Conservation (phyloP, 2,888 invertebrate species). For the Axea sp. region DNA sequence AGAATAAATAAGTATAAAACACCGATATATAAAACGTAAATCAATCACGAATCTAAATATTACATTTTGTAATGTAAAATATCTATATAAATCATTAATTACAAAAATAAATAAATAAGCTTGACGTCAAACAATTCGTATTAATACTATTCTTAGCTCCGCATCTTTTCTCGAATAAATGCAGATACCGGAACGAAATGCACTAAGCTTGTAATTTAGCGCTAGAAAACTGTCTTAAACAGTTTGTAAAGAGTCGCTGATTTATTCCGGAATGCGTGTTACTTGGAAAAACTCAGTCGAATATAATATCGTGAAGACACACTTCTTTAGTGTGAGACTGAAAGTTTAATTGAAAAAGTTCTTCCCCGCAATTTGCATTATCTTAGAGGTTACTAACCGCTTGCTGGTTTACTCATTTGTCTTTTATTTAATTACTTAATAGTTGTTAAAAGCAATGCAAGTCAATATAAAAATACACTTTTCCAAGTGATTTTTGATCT, state of each 20-base stretch:
- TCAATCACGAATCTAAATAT: no score
- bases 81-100: no score
- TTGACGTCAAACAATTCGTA: background rate
- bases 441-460: slow-evolving; percentile 3
- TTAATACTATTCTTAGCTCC: background rate
- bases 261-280: slow-evolving; percentile 55
- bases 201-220: slow-evolving; percentile 43
- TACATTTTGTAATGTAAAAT: no score
- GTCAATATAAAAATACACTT: slow-evolving; percentile 1
- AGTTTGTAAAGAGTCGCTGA: slow-evolving; percentile 51
- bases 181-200: slow-evolving; percentile 31
- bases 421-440: slow-evolving; percentile 36
- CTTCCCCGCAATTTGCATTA: slow-evolving; percentile 68
- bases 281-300: slow-evolving; percentile 39
- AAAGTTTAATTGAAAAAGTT: slow-evolving; percentile 77
- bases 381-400: slow-evolving; percentile 39
- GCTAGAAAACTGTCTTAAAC: slow-evolving; percentile 43
- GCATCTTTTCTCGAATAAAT: slow-evolving; percentile 1
- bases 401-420: slow-evolving; percentile 4
- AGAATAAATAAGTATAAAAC: no score
- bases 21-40: no score
- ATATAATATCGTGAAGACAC: slow-evolving; percentile 45
- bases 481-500: background rate
- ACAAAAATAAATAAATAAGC: no score
- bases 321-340: slow-evolving; percentile 34